These are phyloP conservation scores for Liparis tanakae DNA, from an alignment of 2,797 vertebrate species.

Conservation along the genomic window DNA sequence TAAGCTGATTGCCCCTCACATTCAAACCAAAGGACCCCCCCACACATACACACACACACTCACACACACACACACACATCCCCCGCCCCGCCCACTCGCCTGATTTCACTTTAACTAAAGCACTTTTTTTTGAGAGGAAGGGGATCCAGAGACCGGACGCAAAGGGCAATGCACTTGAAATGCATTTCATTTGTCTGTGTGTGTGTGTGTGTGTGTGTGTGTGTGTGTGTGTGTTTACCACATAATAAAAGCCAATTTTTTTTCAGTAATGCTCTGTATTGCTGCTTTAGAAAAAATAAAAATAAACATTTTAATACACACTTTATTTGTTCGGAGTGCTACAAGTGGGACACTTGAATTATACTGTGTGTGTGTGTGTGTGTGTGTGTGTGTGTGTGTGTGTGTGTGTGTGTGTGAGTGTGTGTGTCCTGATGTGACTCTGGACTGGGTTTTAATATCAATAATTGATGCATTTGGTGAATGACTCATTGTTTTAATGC, in stretches of 20 bases:
- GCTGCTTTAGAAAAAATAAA: not conserved
- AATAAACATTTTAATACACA: constrained; percentile 2
- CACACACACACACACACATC: too few species aligned
- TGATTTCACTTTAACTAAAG: constrained; percentile 79
- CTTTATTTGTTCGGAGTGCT: constrained; percentile 36
- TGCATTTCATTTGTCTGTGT: constrained; percentile 57
- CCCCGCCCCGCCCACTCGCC: constrained; percentile 57
- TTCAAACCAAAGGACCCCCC: constrained; percentile 76
- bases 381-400: constrained; percentile 49
- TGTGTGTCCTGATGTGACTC: constrained; percentile 64
- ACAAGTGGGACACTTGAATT: constrained; percentile 64
- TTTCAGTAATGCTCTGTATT: constrained; percentile 30
- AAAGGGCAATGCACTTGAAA: constrained; percentile 42
- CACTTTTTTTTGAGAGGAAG: constrained; percentile 50
- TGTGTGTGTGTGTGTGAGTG: constrained; percentile 55
- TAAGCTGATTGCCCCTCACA: constrained; percentile 83
- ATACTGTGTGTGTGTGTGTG: constrained; percentile 40
- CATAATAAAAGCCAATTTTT: constrained; percentile 13
- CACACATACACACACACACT: too few species aligned
- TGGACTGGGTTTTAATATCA: constrained; percentile 72
- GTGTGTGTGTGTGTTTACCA: constrained; percentile 19
- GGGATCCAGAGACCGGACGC: constrained; percentile 29
- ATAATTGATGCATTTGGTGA: constrained; percentile 75
- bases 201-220: constrained; percentile 18
- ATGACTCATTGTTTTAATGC: constrained; percentile 80